Conservation (phyloP, 2,797 vertebrate genomes). For the Manis javanica region DNA sequence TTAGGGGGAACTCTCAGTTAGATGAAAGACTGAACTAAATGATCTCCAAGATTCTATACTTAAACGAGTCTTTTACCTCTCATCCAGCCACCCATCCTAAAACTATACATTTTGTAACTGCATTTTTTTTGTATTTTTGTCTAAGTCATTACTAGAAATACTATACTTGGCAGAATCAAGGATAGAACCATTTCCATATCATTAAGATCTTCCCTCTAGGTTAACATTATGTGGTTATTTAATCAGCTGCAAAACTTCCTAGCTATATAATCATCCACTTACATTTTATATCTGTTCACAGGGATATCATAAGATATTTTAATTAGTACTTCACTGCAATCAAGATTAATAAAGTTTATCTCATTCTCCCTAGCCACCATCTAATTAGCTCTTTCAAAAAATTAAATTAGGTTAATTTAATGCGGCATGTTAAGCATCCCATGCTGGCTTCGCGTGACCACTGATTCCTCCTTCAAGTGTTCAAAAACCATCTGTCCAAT, state of each 20-base stretch:
- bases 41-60: neutral
- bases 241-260: slow-evolving; percentile 22
- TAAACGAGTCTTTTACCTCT: neutral
- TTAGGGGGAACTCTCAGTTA: neutral
- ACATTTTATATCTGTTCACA: slow-evolving; percentile 36
- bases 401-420: slow-evolving; percentile 62
- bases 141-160: neutral
- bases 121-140: neutral
- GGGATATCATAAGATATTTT: neutral
- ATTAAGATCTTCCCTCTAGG: neutral
- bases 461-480: neutral
- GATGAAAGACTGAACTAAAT: neutral
- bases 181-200: neutral
- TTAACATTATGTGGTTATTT: slow-evolving; percentile 10
- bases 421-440: slow-evolving; percentile 17
- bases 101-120: neutral
- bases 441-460: neutral
- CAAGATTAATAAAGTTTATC: slow-evolving; percentile 52
- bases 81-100: neutral
- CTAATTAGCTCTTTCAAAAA: slow-evolving; percentile 67
- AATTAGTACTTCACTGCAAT: slow-evolving; percentile 48
- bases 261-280: slow-evolving; percentile 39
- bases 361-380: slow-evolving; percentile 13
- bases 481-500: slow-evolving; percentile 27
- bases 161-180: neutral